These are phyloP conservation scores for Bembecia ichneumoniformis DNA, from an alignment of 2,888 invertebrate species.

Conservation along the genomic window DNA sequence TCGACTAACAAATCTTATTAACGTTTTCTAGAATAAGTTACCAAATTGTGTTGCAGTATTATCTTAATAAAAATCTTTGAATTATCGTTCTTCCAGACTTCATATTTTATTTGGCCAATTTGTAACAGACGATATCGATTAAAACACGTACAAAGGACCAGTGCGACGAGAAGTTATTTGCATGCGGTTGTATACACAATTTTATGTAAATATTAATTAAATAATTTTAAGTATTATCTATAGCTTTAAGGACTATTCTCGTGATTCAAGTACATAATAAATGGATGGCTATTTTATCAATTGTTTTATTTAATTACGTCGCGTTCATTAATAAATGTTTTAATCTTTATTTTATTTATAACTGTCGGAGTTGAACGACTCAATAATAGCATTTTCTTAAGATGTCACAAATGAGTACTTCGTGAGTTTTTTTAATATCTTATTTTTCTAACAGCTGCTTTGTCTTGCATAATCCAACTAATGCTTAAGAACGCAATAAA, in stretches of 20 bases:
- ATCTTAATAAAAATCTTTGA: too few species aligned
- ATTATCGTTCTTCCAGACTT: too few species aligned
- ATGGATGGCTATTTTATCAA: slow-evolving; percentile 21
- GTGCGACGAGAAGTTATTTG: not conserved
- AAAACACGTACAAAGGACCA: not conserved
- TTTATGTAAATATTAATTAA: not conserved
- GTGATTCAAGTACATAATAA: slow-evolving; percentile 18
- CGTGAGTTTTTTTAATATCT: too few species aligned
- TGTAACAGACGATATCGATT: too few species aligned
- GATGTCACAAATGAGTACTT: too few species aligned
- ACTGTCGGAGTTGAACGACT: not conserved
- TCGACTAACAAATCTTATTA: too few species aligned
- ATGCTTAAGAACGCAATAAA: too few species aligned
- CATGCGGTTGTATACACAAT: not conserved
- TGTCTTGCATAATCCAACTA: too few species aligned
- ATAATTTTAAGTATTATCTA: not conserved
- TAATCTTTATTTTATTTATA: not conserved
- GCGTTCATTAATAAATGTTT: not conserved
- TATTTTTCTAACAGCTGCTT: too few species aligned
- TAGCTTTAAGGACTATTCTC: slow-evolving; percentile 1
- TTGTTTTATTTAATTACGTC: slow-evolving; percentile 24
- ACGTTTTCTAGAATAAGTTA: too few species aligned
- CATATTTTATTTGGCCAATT: too few species aligned
- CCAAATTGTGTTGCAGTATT: too few species aligned
- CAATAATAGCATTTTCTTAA: not conserved